phyloP scores from a whole-genome alignment of 2,113 vertebrate genomes.

The Mus pahari region DNA sequence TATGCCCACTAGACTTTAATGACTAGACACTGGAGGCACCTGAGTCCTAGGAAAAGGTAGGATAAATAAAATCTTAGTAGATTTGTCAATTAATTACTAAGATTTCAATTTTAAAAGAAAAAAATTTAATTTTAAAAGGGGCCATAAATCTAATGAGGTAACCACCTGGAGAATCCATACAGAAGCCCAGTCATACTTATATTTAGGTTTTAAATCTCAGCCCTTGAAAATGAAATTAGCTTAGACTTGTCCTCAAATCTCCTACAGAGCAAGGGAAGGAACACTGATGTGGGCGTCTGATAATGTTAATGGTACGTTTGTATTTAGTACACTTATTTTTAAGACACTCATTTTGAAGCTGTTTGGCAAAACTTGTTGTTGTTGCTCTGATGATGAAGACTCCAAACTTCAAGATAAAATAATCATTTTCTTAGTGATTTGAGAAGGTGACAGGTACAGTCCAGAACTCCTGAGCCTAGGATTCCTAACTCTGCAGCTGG shows the following conservation, averaged over 20 bases:
- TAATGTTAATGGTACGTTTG: constrained; percentile 27
- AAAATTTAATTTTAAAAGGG: background rate
- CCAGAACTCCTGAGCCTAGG: background rate
- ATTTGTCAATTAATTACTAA: constrained; percentile 27
- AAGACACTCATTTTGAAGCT: constrained; percentile 37
- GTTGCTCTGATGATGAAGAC: constrained; percentile 51
- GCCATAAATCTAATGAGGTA: background rate
- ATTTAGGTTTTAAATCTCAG: background rate
- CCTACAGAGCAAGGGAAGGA: background rate
- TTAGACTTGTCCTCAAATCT: background rate
- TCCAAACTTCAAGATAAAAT: constrained; percentile 25
- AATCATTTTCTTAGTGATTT: background rate
- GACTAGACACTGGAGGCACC: background rate
- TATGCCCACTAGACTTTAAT: background rate
- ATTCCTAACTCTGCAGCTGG: background rate
- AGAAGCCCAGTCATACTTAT: background rate
- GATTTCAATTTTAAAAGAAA: constrained; percentile 8
- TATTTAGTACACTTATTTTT: constrained; percentile 51
- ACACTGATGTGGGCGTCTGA: background rate
- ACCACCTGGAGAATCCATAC: background rate
- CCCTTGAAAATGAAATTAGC: background rate
- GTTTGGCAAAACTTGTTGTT: background rate
- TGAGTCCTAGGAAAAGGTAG: background rate
- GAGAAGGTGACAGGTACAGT: background rate
- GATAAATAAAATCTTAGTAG: constrained; percentile 13